Percentiles rank a stretch among this genome's conserved stretches.
These are phyloP conservation scores for Brenthis daphne DNA, from an alignment of 2,888 invertebrate species.

Conservation along the genomic window DNA sequence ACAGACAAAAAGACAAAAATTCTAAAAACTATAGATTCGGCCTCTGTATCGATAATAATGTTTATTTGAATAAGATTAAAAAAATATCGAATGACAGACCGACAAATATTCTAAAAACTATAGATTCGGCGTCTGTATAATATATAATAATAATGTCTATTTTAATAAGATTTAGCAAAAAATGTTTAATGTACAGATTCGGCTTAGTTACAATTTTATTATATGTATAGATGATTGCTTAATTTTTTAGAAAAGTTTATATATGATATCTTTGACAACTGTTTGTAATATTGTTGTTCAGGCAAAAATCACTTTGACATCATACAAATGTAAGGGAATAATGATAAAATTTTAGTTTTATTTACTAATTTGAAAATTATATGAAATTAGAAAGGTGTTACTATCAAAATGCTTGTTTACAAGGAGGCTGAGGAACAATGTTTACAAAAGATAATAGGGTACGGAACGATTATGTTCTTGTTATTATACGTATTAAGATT, in stretches of 20 bases:
- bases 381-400: no score
- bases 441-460: conserved; percentile 49
- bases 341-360: neutral
- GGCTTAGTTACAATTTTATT: no score
- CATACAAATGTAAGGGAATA: neutral
- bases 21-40: no score
- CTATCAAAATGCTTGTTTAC: conserved; percentile 52
- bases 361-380: neutral
- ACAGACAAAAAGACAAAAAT: no score
- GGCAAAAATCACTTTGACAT: neutral
- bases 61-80: no score
- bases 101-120: no score
- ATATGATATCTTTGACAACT: neutral
- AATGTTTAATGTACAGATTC: no score
- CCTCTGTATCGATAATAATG: no score
- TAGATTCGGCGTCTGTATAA: no score
- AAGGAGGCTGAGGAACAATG: conserved; percentile 48
- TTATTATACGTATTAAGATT: conserved; percentile 51
- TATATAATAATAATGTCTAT: no score
- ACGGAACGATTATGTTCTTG: conserved; percentile 47
- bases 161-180: no score
- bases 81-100: no score
- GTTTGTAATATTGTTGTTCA: neutral
- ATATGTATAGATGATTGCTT: neutral
- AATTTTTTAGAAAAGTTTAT: neutral